Evolutionary conservation across 2,113 vertebrate genomes (phyloP).

Genomic region (Oxygymnocypris stewartii): DNA sequence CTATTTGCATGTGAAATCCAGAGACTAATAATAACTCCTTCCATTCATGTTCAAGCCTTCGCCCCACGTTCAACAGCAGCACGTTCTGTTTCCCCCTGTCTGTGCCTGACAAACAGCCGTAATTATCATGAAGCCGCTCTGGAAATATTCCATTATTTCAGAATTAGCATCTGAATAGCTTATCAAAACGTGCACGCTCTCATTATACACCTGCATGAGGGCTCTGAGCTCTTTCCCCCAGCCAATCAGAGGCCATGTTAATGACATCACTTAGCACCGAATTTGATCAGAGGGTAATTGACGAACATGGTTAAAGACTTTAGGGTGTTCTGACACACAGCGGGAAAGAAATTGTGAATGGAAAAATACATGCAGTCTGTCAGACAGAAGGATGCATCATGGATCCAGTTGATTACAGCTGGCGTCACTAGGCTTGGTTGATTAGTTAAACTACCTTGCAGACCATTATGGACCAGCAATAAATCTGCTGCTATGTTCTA

Average conservation of each 20-base stretch:
- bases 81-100: slow-evolving; percentile 53
- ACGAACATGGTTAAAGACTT: slow-evolving; percentile 48
- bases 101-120: slow-evolving; percentile 66
- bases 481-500: not conserved
- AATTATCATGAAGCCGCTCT: slow-evolving; percentile 65
- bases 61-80: slow-evolving; percentile 50
- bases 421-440: not conserved
- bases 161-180: slow-evolving; percentile 68
- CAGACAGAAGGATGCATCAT: not conserved
- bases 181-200: slow-evolving; percentile 23
- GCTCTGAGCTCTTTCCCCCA: slow-evolving; percentile 49
- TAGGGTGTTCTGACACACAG: not conserved
- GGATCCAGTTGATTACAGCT: not conserved
- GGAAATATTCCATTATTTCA: slow-evolving; percentile 60
- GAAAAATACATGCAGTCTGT: not conserved
- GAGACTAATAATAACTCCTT: slow-evolving; percentile 18
- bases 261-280: slow-evolving; percentile 73
- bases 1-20: slow-evolving; percentile 15
- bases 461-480: not conserved
- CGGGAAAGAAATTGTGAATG: not conserved
- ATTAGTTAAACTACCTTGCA: not conserved
- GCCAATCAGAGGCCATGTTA: slow-evolving; percentile 58
- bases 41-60: slow-evolving; percentile 35
- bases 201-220: slow-evolving; percentile 29
- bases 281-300: slow-evolving; percentile 71